A percentile compares a stretch with the other conserved stretches of the same genome.
Conservation (phyloP, 2,113 vertebrate species). For the Heterotis niloticus region DNA sequence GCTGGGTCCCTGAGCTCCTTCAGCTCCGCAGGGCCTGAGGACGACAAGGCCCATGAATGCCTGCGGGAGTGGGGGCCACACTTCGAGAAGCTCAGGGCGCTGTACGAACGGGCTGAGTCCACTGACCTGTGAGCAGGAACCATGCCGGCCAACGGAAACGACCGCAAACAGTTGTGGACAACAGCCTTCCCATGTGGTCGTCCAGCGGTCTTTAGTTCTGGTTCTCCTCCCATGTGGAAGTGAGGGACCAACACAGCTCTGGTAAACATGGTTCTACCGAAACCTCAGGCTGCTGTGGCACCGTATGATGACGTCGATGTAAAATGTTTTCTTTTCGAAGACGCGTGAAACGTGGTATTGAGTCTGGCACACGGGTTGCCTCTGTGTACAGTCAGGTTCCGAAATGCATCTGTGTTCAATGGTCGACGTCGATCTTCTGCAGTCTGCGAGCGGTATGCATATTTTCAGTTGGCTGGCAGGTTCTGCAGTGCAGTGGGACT, state of each 20-base stretch:
- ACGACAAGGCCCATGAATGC: slow-evolving; percentile 54
- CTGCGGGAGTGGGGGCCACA: slow-evolving; percentile 77
- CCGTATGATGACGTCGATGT: slow-evolving; percentile 39
- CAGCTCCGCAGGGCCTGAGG: slow-evolving; percentile 62
- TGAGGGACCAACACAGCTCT: neutral
- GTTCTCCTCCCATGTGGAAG: neutral
- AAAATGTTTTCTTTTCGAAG: slow-evolving; percentile 23
- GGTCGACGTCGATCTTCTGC: neutral
- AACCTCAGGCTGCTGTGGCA: slow-evolving; percentile 29
- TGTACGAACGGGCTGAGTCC: slow-evolving; percentile 66
- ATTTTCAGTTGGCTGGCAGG: neutral
- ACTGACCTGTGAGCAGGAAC: slow-evolving; percentile 59
- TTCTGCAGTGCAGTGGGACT: neutral
- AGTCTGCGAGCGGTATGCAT: no score
- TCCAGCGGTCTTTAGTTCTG: neutral
- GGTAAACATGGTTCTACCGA: slow-evolving; percentile 14
- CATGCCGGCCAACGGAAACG: neutral
- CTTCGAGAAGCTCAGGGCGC: slow-evolving; percentile 74
- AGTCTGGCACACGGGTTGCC: slow-evolving; percentile 7
- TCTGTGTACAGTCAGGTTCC: slow-evolving; percentile 5
- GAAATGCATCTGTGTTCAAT: neutral
- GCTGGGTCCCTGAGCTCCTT: slow-evolving; percentile 76
- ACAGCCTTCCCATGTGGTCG: neutral
- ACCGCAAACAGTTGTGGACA: neutral
- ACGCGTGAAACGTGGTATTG: neutral